Evolutionary conservation across 1,140 invertebrate species (phyloP), one percentile per base, ranked within the genome.

Genomic region (Calosoma granatense): DNA sequence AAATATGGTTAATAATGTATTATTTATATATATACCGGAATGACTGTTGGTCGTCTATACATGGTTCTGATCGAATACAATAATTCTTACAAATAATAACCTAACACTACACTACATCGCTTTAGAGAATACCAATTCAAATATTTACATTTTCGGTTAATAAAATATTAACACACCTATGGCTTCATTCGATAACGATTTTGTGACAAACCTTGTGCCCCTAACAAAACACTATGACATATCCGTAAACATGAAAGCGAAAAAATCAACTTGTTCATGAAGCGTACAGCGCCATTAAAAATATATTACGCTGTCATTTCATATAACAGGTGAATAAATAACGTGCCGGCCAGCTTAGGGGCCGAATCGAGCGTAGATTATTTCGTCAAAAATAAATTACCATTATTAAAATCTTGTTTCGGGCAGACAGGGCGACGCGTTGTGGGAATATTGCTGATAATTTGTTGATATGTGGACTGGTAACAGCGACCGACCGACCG

Each of bases 341-440:
- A 47, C 41, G 17, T 3, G 17, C 41, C 9, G 41, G 6, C 26
- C 6, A n/a, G 26, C 26, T 36, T 36, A 36, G 3, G 41, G 9
- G 17, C 3, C 9, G 17, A 47, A 6, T 12, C 41, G 41, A 6
- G 41, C 41, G 15, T 17, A 47, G 41, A 47, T 47, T 47, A 47
- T 47, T 47, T 47, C 41, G 41, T 47, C 41, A 47, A 47, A 47
- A 47, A 47, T 47, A 47, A 47, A 47, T 47, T 47, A 47, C 41
- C 41, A 47, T 47, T 47, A 47, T 47, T 47, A 47, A 47, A 47
- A 47, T 17, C 41, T 11, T 47, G 41, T 47, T 47, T 4, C 17
- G 41, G n/a, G 17, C 41, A 9, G 41, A 47, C 41, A 47, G 41
- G 9, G 6, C 41, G 41, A 47, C 41, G 15, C 4, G 41, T 17